Evolutionary conservation across 2,888 invertebrate species (phyloP), one percentile per base, ranked within the genome.

Genomic region (Smittia sp.): DNA sequence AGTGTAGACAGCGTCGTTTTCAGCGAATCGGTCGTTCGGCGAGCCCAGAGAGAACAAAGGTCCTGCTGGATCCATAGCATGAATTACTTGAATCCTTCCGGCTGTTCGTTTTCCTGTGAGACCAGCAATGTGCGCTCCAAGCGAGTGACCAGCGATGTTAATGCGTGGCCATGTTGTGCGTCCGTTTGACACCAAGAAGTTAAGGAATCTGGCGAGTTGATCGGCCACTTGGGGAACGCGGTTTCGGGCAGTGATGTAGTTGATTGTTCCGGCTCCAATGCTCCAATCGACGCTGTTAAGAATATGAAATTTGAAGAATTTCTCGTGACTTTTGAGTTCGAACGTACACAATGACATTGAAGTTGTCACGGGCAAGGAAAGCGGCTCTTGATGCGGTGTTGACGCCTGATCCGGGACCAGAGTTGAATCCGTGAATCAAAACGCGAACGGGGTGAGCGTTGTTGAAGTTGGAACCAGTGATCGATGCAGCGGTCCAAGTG

Each of bases 1-100:
- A 18, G 72, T 72, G 20, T 72, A 72, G 2, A 58, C 20, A 18
- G 72, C 72, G 39, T 72, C 72, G 20, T 38, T 20, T 3, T 38
- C 62, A 24, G 54, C 72, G 1, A 72, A 62, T 52, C 68, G 11
- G 1, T 46, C 68, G n/a, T 46, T 52, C 27, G 68, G 68, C 46
- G 22, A 13, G 18, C 25, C 18, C n/a, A 69, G 7, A 1, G 4
- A 18, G 25, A 73, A 73, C 7, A 73, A 13, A 25, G 73, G 73
- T 25, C 73, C 73, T 11, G 73, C 73, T 65, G 63, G 72, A 41
- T 62, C 72, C 11, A 72, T 22, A 22, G 54, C 85, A 76, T 85
- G 85, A 27, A 85, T 85, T 9, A 85, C 84, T 77, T 85, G 85
- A 72, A 85, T 84, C 6, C 84, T 84, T 58, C 85, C 85, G 77